Conservation (phyloP, 1,140 invertebrate species). For the Drosophila sproati region DNA sequence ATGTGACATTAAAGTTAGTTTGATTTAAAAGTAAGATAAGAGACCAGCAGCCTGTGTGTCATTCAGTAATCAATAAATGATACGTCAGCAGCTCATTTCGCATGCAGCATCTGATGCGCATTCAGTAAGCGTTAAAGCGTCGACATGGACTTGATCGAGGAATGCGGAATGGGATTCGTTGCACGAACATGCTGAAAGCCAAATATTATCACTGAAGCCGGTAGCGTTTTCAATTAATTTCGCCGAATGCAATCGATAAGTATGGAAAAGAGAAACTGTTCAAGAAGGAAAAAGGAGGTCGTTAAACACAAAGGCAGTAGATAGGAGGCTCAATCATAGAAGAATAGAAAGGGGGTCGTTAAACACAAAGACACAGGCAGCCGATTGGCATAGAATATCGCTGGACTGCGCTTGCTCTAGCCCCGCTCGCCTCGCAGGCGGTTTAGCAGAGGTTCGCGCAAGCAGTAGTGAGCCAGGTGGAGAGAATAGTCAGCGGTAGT, state of each 20-base stretch:
- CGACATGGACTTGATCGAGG: constrained; percentile 39
- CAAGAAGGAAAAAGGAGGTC: too few relatives aligned
- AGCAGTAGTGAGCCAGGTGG: too few relatives aligned
- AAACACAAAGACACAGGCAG: too few relatives aligned
- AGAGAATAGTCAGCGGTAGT: too few relatives aligned
- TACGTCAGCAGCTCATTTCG: constrained; percentile 58
- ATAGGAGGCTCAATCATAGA: too few relatives aligned
- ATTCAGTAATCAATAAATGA: constrained; percentile 39
- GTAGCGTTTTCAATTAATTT: constrained; percentile 78
- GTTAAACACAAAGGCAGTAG: too few relatives aligned
- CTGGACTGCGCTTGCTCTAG: too few relatives aligned
- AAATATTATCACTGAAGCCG: constrained; percentile 74
- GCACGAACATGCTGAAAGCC: constrained; percentile 44
- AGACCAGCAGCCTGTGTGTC: constrained; percentile 1
- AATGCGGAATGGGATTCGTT: constrained; percentile 8
- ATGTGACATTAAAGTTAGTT: neutral
- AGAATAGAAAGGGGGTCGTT: too few relatives aligned
- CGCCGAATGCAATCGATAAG: constrained; percentile 51
- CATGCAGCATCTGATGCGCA: constrained; percentile 29
- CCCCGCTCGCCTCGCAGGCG: too few relatives aligned
- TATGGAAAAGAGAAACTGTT: too few relatives aligned
- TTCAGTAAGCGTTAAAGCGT: constrained; percentile 53
- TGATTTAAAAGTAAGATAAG: constrained; percentile 28
- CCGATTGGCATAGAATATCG: too few relatives aligned
- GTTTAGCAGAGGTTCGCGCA: too few relatives aligned